phyloP scores from a whole-genome alignment of 2,888 invertebrate genomes.

The Drosophila leonis region DNA sequence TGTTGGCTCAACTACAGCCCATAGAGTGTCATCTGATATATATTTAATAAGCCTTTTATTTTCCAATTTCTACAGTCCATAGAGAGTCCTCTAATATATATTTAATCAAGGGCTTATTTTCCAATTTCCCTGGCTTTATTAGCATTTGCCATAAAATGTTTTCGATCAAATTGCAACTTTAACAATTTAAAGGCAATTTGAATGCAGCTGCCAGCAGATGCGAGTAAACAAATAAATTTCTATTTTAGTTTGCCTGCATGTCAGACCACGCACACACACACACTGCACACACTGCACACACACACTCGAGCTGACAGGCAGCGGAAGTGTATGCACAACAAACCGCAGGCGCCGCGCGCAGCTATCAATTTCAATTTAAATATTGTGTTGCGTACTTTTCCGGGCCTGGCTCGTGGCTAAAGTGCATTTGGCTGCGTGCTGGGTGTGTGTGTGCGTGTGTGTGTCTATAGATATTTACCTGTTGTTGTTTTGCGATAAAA shows the following conservation, averaged over 20 bases:
- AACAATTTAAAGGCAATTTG: slow-evolving; percentile 37
- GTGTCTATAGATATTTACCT: slow-evolving; percentile 43
- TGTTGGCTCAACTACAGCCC: neutral
- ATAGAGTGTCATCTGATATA: neutral
- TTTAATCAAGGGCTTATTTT: neutral
- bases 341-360: slow-evolving; percentile 55
- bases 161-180: slow-evolving; percentile 12
- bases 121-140: neutral
- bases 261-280: slow-evolving; percentile 30
- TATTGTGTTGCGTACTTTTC: slow-evolving; percentile 63
- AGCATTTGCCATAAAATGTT: neutral
- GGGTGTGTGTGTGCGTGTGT: slow-evolving; percentile 6
- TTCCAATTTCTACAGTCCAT: no score
- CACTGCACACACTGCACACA: slow-evolving; percentile 12
- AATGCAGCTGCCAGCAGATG: slow-evolving; percentile 19
- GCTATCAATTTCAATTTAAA: slow-evolving; percentile 77
- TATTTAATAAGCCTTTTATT: neutral
- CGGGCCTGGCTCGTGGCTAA: neutral
- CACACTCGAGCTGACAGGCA: slow-evolving; percentile 24
- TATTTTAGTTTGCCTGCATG: slow-evolving; percentile 58
- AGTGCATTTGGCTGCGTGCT: slow-evolving; percentile 49
- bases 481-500: slow-evolving; percentile 44
- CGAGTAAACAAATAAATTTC: slow-evolving; percentile 58
- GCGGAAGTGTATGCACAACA: slow-evolving; percentile 36
- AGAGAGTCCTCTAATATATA: neutral